Base-by-base conservation (phyloP, 1,140 invertebrate species). In the Tribolium madens region DNA sequence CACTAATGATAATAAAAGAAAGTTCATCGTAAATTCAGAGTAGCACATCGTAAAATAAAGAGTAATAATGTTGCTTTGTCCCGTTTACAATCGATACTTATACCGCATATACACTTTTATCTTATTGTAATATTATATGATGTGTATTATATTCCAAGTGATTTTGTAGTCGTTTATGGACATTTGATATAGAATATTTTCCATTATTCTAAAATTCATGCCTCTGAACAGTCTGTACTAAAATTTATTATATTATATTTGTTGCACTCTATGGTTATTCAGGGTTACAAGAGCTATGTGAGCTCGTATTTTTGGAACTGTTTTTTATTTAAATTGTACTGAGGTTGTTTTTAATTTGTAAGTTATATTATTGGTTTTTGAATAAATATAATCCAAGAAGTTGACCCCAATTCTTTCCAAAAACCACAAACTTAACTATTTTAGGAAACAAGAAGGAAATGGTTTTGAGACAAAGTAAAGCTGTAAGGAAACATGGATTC, bases 211-310 rank as follows among this genome's bases (percentile, higher is more conserved):
- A 71, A 71, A 52, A 52, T 64, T 64, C 57, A 48, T 71, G 42
- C 69, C 47, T 71, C 42, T 71, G 15, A 71, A 71, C 42, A 71
- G 71, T 77, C 69, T 79, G 69, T 33, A 73, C 60, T 76, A 78
- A 77, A 72, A 60, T 47, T 75, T 79, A 78, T 81, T 76, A 75
- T 81, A 81, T 83, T 81, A 77, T 79, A 79, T 84, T 82, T 79
- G 78, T 81, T 83, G 78, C 78, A 80, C 77, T 81, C 47, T 81
- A 77, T 81, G 83, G 83, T 85, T 85, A 84, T 84, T 84, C 83
- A 84, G 84, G 84, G 84, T 84, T 84, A 80, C 83, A 84, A 83
- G 82, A 84, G 84, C 83, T 81, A 79, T 78, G 72, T 80, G 77
- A 78, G 78, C 77, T 78, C 79, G 77, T 81, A 81, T 81, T 81